Evolutionary conservation across 2,888 invertebrate genomes (phyloP), one percentile per base, ranked within the genome.

Genomic region (Chloromyia formosa): DNA sequence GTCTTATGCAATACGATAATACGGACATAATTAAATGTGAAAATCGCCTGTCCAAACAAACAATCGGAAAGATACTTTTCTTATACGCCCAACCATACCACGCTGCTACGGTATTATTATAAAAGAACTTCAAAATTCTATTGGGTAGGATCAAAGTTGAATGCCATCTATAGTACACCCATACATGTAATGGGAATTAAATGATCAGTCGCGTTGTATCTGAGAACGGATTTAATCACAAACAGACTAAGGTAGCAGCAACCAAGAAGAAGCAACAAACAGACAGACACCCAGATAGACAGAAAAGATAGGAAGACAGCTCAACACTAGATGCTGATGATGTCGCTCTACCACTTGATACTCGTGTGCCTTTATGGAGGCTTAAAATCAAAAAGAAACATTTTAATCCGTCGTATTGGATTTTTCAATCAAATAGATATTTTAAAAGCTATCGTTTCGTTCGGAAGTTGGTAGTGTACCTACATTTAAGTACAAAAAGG

Each of bases 21-120:
- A 58, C 40, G 56, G 23, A 40, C 56, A 71, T 71, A 58, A 71
- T 71, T 56, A 71, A 71, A 71, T 71, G 56, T 40, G 56, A 1
- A 35, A 71, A 71, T 56, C 71, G 71, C 56, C 56, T 71, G 71
- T 71, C 71, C 56, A 71, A 71, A 71, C 71, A 71, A 71, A 58
- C 71, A 71, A 71, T 71, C 71, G 40, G 20, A 71, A 40, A 23
- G n/a, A 54, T 54, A 54, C 27, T 35, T 35, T 27, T 23, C 42
- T 16, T 56, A 18, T 23, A 16, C 20, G 14, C 23, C 22, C 27
- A 60, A 23, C 2, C 27, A 35, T 40, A 45, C 1, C 40, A 40
- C 12, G 60, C 9, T 27, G 23, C 27, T 18, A 23, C 42, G 40
- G 18, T 42, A 53, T 16, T 53, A 56, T 56, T 27, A 66, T 45